phyloP scores from a whole-genome alignment of 2,113 vertebrate genomes.

The Hippocampus zosterae region DNA sequence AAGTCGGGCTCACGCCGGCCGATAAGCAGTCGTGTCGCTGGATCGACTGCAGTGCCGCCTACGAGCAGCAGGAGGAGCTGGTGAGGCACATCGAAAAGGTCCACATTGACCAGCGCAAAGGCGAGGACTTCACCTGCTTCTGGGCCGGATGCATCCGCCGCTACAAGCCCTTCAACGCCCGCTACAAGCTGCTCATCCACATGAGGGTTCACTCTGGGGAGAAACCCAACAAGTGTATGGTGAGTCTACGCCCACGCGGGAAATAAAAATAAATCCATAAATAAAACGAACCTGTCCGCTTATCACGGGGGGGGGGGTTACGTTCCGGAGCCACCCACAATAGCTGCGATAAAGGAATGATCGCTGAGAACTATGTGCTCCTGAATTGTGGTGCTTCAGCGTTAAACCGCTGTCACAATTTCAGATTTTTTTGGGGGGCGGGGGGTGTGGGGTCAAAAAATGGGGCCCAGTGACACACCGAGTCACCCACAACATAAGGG shows the following conservation, averaged over 20 bases:
- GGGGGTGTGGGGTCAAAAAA: too few species aligned
- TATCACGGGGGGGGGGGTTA: neutral
- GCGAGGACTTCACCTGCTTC: slow-evolving; percentile 99
- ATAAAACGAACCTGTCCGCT: too few species aligned
- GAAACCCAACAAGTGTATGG: slow-evolving; percentile 99
- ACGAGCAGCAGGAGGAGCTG: slow-evolving; percentile 95
- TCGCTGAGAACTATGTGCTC: too few species aligned
- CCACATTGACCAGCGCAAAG: slow-evolving; percentile 97
- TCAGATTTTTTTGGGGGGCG: too few species aligned
- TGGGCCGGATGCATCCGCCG: slow-evolving; percentile 96
- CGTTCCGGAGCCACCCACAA: too few species aligned
- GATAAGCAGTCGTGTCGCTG: slow-evolving; percentile 90
- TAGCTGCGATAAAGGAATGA: too few species aligned
- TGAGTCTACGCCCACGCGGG: slow-evolving; percentile 71
- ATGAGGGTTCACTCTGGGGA: slow-evolving; percentile 99
- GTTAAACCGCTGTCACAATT: too few species aligned
- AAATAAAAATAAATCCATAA: neutral
- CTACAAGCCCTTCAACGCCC: slow-evolving; percentile 97
- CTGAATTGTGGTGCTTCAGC: too few species aligned
- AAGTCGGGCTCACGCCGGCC: slow-evolving; percentile 28
- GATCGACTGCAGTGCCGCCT: slow-evolving; percentile 95
- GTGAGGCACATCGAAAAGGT: slow-evolving; percentile 98
- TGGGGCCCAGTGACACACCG: too few species aligned
- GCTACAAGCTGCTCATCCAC: slow-evolving; percentile 99
- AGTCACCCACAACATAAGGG: too few species aligned